Evolutionary conservation across 1,140 invertebrate species (phyloP).

Genomic region (Drosophila gunungcola): DNA sequence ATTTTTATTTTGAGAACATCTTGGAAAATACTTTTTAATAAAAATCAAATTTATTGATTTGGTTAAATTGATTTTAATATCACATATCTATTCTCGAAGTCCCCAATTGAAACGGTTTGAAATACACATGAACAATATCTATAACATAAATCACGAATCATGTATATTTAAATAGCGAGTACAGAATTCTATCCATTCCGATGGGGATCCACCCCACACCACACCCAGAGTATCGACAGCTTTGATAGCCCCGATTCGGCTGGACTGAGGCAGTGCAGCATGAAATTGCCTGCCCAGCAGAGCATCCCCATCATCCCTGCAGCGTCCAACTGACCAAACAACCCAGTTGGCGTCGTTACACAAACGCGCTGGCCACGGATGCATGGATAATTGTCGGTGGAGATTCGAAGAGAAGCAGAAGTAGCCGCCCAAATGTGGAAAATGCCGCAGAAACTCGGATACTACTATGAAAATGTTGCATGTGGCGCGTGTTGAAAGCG

Average conservation of each 20-base stretch:
- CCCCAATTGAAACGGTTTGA: conserved; percentile 8
- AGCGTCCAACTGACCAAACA: conserved; percentile 71
- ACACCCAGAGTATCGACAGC: conserved; percentile 34
- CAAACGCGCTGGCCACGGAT: conserved; percentile 76
- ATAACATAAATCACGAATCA: neutral
- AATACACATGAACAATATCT: conserved; percentile 11
- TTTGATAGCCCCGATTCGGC: conserved; percentile 44
- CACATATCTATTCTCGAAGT: neutral
- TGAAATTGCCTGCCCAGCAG: conserved; percentile 61
- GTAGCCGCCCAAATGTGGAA: conserved; percentile 40
- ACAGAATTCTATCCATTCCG: neutral
- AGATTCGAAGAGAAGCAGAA: conserved; percentile 30
- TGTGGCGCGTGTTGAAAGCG: conserved; percentile 69
- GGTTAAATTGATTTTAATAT: too few species aligned
- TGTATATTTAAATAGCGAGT: neutral
- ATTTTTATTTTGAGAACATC: too few species aligned
- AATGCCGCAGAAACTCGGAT: conserved; percentile 3
- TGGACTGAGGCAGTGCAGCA: conserved; percentile 67
- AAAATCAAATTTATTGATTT: too few species aligned
- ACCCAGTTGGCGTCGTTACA: conserved; percentile 72
- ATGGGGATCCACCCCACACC: conserved; percentile 2
- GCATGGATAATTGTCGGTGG: conserved; percentile 65
- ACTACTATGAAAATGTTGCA: conserved; percentile 54
- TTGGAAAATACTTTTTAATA: too few species aligned
- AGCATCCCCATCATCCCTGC: conserved; percentile 24